Base-by-base conservation (phyloP, 2,888 invertebrate genomes). In the Euspilapteryx auroguttella region DNA sequence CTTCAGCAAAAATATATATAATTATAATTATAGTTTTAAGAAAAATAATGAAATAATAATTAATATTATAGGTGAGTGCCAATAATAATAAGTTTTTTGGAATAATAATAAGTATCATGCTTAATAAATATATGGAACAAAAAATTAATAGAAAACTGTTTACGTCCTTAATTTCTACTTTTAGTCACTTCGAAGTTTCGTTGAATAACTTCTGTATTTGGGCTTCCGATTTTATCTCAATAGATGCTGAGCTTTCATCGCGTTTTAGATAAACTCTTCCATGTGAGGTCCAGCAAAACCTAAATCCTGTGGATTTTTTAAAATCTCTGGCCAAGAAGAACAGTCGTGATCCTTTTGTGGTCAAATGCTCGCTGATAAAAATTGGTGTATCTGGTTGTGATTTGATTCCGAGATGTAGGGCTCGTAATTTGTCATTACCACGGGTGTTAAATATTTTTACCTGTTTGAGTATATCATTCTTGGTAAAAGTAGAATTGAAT, bases 231-330 rank as follows among this genome's bases (percentile, higher is more conserved):
- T 13, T 25, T 4, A 25, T 25, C n/a, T 10, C 9, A 10, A 12
- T 25, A 12, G 12, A 10, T 5, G 25, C 10, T 5, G 12, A 25
- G 14, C 12, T 12, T n/a, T 25, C 25, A 13, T 25, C 25, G 4
- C n/a, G 5, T 13, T 12, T 25, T 26, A 26, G 4, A 10, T 15
- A 26, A 26, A 26, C 13, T 25, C 25, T 25, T 25, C 25, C 25
- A n/a, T 13, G 14, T 4, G 12, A 12, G 3, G 25, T 25, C 26
- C 26, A 26, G 26, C 26, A 26, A 13, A 9, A 15, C 13, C 15
- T 26, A 11, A 12, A 26, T 12, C 8, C 9, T 11, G 5, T 14
- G 13, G 15, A 12, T 13, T 25, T 25, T 6, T 7, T 9, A 3
- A 12, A 11, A 6, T 25, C 12, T 13, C 25, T 11, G 5, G 26